phyloP scores from a whole-genome alignment of 2,797 vertebrate genomes.

The Coreius guichenoti region DNA sequence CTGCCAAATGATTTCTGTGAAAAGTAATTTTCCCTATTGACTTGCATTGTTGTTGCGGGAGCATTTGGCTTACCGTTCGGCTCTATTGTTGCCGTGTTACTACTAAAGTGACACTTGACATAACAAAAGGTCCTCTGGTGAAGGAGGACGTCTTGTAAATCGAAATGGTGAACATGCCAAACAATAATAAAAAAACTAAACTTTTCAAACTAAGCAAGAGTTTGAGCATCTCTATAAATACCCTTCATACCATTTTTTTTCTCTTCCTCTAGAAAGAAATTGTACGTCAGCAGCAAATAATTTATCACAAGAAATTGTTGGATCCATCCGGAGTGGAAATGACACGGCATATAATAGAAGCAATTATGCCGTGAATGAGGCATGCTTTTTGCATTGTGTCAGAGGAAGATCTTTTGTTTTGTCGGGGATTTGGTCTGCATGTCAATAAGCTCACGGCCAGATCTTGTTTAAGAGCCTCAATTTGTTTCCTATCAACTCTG shows the following conservation, averaged over 20 bases:
- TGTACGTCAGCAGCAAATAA: constrained; percentile 18
- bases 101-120: constrained; percentile 27
- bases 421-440: constrained; percentile 3
- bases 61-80: constrained; percentile 36
- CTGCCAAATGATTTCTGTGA: constrained; percentile 54
- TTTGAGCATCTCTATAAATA: constrained; percentile 4
- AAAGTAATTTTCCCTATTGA: constrained; percentile 54
- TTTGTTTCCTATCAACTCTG: background rate
- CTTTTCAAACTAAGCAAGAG: constrained; percentile 8
- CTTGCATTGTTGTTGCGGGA: constrained; percentile 43
- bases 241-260: background rate
- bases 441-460: constrained; percentile 23
- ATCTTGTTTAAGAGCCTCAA: constrained; percentile 22
- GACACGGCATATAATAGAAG: constrained; percentile 30
- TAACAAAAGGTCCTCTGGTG: constrained; percentile 7
- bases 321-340: constrained; percentile 33
- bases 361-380: constrained; percentile 32
- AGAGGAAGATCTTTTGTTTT: constrained; percentile 32
- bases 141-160: background rate
- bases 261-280: constrained; percentile 11
- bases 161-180: background rate
- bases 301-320: constrained; percentile 33
- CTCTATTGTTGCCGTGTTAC: constrained; percentile 26
- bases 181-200: constrained; percentile 8
- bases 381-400: constrained; percentile 20